Base-by-base conservation (phyloP, 2,888 invertebrate genomes). In the Synanthedon myopaeformis region DNA sequence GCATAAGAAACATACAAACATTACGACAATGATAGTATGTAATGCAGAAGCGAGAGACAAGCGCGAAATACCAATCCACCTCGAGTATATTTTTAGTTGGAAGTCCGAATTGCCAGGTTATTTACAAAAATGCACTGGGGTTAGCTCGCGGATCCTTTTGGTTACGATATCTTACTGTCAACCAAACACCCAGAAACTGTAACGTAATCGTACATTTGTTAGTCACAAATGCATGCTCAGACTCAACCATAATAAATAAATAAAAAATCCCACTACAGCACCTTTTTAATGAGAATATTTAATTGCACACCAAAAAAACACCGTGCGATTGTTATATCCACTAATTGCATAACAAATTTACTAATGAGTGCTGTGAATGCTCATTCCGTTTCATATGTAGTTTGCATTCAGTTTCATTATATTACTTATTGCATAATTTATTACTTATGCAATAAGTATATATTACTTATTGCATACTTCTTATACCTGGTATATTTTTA, bases 131-230 rank as follows among this genome's bases (percentile, higher is more conserved):
- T 89, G 97, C 97, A 90, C 96, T 96, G 76, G 97, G 96, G 90
- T 97, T 96, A 89, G 96, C 96, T 69, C 96, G 91, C 72, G 97
- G 98, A 90, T 98, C 97, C 93, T 97, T 97, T 90, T 97, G 97
- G 90, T 98, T 98, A 89, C 98, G 94, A 91, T 96, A 98, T 74
- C 97, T 93, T 81, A 97, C 94, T 71, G 98, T 97, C 91, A 98
- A 91, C 94, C 95, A 95, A 62, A 97, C 96, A 89, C 98, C 98
- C 88, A 97, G 91, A 90, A 98, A 97, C 97, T 98, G 94, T 61
- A 85, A 86, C 79, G 71, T 70, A 83, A 79, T 76, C 63, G 68
- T 61, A 71, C 61, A 66, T 66, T 62, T 72, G 78, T 83, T 85
- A 83, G 79, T 80, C 74, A 82, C 80, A 76, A 69, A 61, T 62